A percentile compares a stretch with the other conserved stretches of the same genome.
phyloP scores from a whole-genome alignment of 2,113 vertebrate genomes.

The Osmerus mordax region DNA sequence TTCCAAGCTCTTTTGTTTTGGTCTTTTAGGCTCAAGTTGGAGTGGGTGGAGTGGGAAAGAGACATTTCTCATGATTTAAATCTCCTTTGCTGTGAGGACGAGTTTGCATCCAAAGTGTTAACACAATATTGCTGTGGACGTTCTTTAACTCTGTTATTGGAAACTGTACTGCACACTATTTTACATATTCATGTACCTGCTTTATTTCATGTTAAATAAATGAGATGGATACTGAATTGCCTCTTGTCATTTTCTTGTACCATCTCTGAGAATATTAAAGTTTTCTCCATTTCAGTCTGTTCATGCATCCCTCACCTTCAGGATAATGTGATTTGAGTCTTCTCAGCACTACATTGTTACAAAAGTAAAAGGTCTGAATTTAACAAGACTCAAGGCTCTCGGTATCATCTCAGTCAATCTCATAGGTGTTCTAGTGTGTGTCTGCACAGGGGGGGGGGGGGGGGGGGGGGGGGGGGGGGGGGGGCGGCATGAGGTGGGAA shows the following conservation, averaged over 20 bases:
- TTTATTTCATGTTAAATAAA: conserved; percentile 66
- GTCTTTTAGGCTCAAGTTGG: conserved; percentile 40
- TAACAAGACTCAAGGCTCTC: too few relatives aligned
- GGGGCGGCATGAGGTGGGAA: too few relatives aligned
- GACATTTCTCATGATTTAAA: background rate
- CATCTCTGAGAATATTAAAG: background rate
- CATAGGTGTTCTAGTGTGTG: too few relatives aligned
- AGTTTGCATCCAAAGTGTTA: conserved; percentile 34
- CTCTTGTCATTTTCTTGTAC: background rate
- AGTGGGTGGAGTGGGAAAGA: conserved; percentile 23
- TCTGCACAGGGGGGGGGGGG: too few relatives aligned
- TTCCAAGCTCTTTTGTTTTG: background rate
- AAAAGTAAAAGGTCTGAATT: too few relatives aligned
- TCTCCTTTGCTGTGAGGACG: background rate
- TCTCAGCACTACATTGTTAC: too few relatives aligned
- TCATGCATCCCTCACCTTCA: background rate
- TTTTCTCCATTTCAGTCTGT: background rate
- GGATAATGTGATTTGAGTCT: background rate
- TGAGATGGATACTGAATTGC: conserved; percentile 21
- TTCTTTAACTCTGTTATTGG: conserved; percentile 38
- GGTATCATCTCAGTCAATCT: too few relatives aligned
- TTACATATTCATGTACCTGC: conserved; percentile 60
- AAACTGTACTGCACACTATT: conserved; percentile 53
- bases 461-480: too few relatives aligned
- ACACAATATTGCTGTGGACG: conserved; percentile 59